phyloP scores from a whole-genome alignment of 2,888 invertebrate species.

The Ophioninae sp. region DNA sequence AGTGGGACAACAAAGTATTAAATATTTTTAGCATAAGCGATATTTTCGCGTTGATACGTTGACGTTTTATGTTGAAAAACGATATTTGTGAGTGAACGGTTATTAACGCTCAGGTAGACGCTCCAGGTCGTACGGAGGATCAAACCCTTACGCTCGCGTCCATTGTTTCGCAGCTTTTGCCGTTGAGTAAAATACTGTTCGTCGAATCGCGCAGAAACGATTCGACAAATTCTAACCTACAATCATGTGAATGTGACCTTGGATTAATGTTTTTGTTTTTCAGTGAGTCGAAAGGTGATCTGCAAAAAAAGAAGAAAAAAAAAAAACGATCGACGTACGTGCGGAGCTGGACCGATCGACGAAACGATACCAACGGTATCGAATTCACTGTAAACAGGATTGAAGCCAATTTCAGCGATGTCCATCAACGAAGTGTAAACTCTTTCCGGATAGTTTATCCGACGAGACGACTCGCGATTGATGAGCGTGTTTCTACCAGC shows the following conservation, averaged over 20 bases:
- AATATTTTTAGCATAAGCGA: background rate
- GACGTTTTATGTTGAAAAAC: background rate
- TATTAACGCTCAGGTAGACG: slow-evolving; percentile 12
- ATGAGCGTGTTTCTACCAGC: slow-evolving; percentile 83
- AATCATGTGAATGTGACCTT: background rate
- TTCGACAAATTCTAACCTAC: background rate
- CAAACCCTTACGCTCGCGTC: slow-evolving; percentile 1
- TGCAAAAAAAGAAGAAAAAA: background rate
- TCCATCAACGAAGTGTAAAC: slow-evolving; percentile 82
- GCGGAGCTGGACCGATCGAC: slow-evolving; percentile 82
- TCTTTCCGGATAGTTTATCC: slow-evolving; percentile 74
- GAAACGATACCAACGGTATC: slow-evolving; percentile 88
- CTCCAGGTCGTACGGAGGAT: slow-evolving; percentile 2
- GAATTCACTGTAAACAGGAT: slow-evolving; percentile 85
- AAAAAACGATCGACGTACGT: slow-evolving; percentile 72
- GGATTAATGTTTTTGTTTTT: background rate
- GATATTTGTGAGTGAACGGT: background rate
- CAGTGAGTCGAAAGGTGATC: background rate
- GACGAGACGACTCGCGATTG: slow-evolving; percentile 69
- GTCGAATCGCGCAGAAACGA: background rate
- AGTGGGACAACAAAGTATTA: background rate
- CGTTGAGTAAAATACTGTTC: background rate
- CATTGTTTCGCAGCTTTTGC: slow-evolving; percentile 1
- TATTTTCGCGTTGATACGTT: background rate
- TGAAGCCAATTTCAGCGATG: slow-evolving; percentile 77